Percentiles rank a stretch among this genome's conserved stretches.
Conservation (phyloP, 1,140 invertebrate species). For the Bombus turneri region DNA sequence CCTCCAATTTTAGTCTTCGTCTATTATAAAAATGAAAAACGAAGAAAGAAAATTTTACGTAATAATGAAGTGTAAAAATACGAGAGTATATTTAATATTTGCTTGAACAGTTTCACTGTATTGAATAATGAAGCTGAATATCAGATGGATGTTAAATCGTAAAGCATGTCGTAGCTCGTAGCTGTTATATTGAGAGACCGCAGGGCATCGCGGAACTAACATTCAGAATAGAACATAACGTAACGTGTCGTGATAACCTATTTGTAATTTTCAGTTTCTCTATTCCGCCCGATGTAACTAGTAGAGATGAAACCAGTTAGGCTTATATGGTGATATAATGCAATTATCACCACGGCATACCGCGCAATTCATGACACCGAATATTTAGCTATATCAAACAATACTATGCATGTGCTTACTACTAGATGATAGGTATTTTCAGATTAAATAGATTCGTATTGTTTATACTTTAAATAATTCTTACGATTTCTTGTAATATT, state of each 20-base stretch:
- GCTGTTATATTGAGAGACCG: background rate
- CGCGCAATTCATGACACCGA: background rate
- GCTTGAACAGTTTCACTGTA: background rate
- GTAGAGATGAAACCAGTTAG: background rate
- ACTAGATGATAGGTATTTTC: background rate
- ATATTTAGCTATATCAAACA: background rate
- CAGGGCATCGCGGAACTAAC: slow-evolving; percentile 7
- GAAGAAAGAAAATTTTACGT: background rate
- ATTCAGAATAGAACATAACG: background rate
- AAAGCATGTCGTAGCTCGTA: slow-evolving; percentile 1
- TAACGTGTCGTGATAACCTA: slow-evolving; percentile 1
- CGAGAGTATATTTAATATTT: background rate
- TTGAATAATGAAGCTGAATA: slow-evolving; percentile 8
- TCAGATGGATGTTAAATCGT: slow-evolving; percentile 5
- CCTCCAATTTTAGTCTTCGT: background rate
- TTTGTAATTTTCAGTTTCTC: slow-evolving; percentile 13
- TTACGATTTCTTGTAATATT: background rate
- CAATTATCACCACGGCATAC: background rate
- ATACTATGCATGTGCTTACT: background rate
- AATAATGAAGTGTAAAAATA: background rate
- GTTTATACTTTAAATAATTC: background rate
- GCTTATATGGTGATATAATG: background rate
- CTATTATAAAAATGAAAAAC: background rate
- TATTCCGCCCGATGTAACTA: background rate
- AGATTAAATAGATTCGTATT: background rate